Evolutionary conservation across 2,113 vertebrate genomes (phyloP), one percentile per base, ranked within the genome.

Genomic region (Catharus minimus): DNA sequence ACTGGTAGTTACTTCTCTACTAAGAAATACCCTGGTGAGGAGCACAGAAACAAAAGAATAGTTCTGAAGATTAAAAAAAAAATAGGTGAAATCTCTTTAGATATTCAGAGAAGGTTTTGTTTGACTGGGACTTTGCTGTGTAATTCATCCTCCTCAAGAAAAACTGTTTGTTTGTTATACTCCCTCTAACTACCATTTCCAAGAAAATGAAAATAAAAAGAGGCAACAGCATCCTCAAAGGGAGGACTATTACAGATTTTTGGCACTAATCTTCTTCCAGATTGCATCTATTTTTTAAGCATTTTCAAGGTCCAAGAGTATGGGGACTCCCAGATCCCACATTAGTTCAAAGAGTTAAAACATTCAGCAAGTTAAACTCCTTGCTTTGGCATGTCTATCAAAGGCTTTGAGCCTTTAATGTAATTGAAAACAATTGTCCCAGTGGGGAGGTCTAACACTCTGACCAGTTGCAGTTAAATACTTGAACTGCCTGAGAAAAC

Each of bases 371-470:
- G 96, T 86, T 95, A 85, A 94, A 94, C 95, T 97, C 95, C 96
- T 97, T 91, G 56, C 92, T 95, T 96, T 94, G 91, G 81, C 58
- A 82, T 88, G 90, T 95, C 92, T 95, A 93, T 97, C 94, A 92
- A 79, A 97, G 93, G 83, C 95, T 96, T 96, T 94, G 88, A 97
- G 93, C 93, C 89, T 96, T 97, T 97, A 96, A 97, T 97, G 89
- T 97, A 97, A 97, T 96, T 97, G 96, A 97, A 97, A 97, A 95
- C 94, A 91, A 97, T 96, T 96, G 93, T 97, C 96, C 96, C 97
- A 52, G 38, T 83, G 95, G 96, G 95, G 93, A 97, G 95, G 87
- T 95, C 95, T 96, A 94, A 96, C 89, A 92, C 91, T 95, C 91
- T 97, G 94, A 91, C 93, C 80, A 95, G 93, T 95, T 96, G 93